Conservation (phyloP, 2,797 vertebrate species). For the Luscinia luscinia region DNA sequence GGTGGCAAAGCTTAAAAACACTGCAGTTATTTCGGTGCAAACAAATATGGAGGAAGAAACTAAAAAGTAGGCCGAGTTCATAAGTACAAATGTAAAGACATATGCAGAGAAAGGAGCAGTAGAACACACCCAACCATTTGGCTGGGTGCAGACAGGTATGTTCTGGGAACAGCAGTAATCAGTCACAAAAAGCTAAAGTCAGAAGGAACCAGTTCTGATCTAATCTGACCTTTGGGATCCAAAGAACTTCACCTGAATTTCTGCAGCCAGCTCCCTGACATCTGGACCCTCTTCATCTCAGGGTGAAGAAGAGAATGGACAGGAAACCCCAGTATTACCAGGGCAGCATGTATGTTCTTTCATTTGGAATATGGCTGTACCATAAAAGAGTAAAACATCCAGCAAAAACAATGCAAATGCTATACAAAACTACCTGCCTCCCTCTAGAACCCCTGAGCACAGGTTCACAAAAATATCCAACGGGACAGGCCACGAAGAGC, state of each 20-base stretch:
- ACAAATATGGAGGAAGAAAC: not conserved
- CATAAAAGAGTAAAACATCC: not conserved
- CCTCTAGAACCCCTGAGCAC: not conserved
- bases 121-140: not conserved
- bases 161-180: not conserved
- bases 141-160: not conserved
- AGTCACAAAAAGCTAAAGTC: not conserved
- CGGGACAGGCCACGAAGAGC: not conserved
- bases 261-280: not conserved
- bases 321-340: not conserved
- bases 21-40: not conserved
- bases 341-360: not conserved
- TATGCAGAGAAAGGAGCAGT: not conserved
- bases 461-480: not conserved
- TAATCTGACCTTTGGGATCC: not conserved
- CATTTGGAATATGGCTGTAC: not conserved
- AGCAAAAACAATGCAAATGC: not conserved
- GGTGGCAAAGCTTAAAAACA: not conserved
- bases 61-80: not conserved
- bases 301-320: accelerated
- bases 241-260: not conserved
- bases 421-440: not conserved
- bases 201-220: not conserved
- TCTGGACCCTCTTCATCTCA: not conserved
- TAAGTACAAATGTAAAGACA: not conserved